Evolutionary conservation across 2,797 vertebrate species (phyloP), one percentile per base, ranked within the genome.

Genomic region (Sebastes vulpes): DNA sequence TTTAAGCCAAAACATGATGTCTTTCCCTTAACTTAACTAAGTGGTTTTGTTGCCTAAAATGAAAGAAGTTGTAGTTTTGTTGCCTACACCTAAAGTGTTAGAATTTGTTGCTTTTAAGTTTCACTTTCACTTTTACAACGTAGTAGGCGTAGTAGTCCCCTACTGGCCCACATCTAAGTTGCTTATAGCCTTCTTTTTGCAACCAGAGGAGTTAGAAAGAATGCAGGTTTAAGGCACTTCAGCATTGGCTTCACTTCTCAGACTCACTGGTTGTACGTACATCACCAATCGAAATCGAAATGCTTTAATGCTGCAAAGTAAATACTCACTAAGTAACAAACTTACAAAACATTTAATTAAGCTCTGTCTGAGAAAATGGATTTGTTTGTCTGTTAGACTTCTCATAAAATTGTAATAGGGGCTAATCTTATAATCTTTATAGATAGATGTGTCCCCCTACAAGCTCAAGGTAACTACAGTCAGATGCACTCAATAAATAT

Each of bases 401-500:
- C 38, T 54, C 61, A 58, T 79, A 69, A 82, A 64, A 65, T 26
- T 50, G 48, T n/a, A 50, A 50, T 50, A n/a, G 20, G 2, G 2
- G 50, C 29, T 63, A 38, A 82, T 72, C 25, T 48, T 8, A 48
- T 50, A 26, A 78, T 63, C 29, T 82, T 69, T 74, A n/a, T 35
- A 29, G 74, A 57, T 35, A 35, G 29, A 65, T 63, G 52, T 79
- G 29, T 35, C 68, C 35, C 6, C 26, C 54, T 58, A 35, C 25
- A 58, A 29, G 63, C 26, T 70, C 66, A 29, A 82, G 50, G 67
- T 63, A 79, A 73, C 56, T 75, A 31, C 54, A 74, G 70, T 66
- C 38, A 74, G 68, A 76, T 74, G 58, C 21, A 42, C 68, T 66
- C 16, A 20, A 72, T 82, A 80, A 59, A 83, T 83, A 63, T 63